Evolutionary conservation across 2,113 vertebrate species (phyloP).

Genomic region (Antechinus flavipes): DNA sequence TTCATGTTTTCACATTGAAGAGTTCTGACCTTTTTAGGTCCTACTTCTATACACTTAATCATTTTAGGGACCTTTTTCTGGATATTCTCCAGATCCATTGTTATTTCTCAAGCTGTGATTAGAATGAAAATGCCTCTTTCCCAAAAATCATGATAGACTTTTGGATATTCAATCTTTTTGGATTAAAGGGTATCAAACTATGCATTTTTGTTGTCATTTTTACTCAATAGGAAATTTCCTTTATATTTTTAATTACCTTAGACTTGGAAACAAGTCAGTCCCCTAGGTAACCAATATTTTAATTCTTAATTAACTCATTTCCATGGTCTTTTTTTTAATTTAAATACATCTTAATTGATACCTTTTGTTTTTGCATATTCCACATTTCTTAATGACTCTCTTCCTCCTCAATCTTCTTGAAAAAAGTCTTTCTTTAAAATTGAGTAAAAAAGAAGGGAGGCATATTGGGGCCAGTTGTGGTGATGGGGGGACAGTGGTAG

Average conservation of each 20-base stretch:
- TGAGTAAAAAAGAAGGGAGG: neutral
- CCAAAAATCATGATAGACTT: neutral
- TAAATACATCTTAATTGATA: neutral
- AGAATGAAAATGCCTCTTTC: neutral
- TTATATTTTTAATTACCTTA: neutral
- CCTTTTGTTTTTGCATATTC: neutral
- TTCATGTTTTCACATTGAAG: neutral
- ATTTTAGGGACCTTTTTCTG: neutral
- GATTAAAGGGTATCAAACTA: neutral
- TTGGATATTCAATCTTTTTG: neutral
- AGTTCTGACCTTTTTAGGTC: neutral
- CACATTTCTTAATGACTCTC: neutral
- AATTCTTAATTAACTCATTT: neutral
- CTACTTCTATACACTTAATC: neutral
- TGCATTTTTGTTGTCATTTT: neutral
- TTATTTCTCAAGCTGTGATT: neutral
- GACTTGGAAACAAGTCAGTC: neutral
- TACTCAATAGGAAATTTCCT: neutral
- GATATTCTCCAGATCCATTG: rapidly evolving
- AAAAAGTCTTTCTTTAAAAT: neutral
- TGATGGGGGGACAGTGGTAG: no score
- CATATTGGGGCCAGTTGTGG: no score
- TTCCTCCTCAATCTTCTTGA: neutral
- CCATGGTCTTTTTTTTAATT: neutral
- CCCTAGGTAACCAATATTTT: neutral